A percentile compares a stretch with the other conserved stretches of the same genome.
Conservation (phyloP, 35 echinoderm and acorn worm species). For the Amphiura filiformis region DNA sequence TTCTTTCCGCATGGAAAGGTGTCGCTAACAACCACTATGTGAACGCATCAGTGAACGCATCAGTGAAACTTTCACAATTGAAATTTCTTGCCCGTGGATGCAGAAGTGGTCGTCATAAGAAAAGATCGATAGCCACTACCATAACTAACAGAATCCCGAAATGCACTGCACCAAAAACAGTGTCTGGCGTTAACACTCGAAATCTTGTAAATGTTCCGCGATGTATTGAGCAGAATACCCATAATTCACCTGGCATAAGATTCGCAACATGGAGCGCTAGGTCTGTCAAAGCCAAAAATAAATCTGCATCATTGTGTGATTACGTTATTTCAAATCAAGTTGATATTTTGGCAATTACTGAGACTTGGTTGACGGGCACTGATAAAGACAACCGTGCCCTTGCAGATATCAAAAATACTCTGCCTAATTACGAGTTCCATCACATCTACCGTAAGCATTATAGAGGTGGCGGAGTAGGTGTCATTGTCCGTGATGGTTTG, state of each 20-base stretch:
- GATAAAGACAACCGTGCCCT: neutral
- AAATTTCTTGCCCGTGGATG: neutral
- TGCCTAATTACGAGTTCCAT: neutral
- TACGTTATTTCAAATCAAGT: neutral
- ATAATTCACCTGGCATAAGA: neutral
- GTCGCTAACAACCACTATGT: neutral
- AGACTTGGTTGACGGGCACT: slow-evolving; percentile 16
- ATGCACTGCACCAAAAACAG: neutral
- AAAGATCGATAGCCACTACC: neutral
- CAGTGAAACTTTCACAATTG: neutral
- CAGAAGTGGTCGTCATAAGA: neutral
- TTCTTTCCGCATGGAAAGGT: neutral
- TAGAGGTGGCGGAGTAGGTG: neutral
- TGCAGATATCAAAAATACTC: slow-evolving; percentile 16
- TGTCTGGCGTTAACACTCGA: neutral
- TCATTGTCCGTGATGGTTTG: neutral
- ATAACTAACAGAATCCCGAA: neutral
- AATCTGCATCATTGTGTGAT: neutral
- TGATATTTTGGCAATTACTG: slow-evolving; percentile 9
- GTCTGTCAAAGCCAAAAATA: slow-evolving; percentile 24
- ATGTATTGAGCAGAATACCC: neutral
- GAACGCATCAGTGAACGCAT: neutral
- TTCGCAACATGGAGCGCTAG: slow-evolving; percentile 44
- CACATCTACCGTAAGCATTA: neutral
- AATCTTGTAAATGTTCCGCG: neutral